Percentiles rank a stretch among this genome's conserved stretches.
Conservation (phyloP, 1,140 invertebrate species). For the Prorops nasuta region DNA sequence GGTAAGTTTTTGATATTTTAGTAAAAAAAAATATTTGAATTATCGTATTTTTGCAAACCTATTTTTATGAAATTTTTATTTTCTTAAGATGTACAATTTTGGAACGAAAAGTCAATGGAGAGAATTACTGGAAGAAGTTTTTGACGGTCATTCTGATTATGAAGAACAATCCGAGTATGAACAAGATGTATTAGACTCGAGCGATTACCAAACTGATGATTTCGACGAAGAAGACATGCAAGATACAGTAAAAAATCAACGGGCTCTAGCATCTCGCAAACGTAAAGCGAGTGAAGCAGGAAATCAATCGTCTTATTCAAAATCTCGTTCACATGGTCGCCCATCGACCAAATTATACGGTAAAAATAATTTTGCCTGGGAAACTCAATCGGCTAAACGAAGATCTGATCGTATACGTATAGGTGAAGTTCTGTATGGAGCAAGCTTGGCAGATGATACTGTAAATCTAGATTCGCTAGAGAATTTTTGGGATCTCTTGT, state of each 20-base stretch:
- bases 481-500: conserved; percentile 2
- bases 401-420: not conserved
- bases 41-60: too few species aligned
- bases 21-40: too few species aligned
- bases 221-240: not conserved
- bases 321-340: not conserved
- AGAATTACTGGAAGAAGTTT: not conserved
- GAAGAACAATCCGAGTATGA: not conserved
- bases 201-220: not conserved
- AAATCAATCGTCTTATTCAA: too few species aligned
- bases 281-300: not conserved
- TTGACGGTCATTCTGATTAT: not conserved
- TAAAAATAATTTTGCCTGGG: not conserved
- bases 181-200: not conserved
- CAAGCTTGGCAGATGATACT: not conserved
- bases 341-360: not conserved
- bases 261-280: not conserved
- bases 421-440: not conserved
- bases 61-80: too few species aligned
- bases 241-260: not conserved
- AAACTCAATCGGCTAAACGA: not conserved
- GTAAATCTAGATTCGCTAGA: not conserved
- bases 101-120: not conserved
- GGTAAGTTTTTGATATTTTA: too few species aligned
- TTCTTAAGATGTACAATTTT: too few species aligned